A percentile compares a stretch with the other conserved stretches of the same genome.
Evolutionary conservation across 2,888 invertebrate genomes (phyloP).

Genomic region (Pharmacophagus antenor): DNA sequence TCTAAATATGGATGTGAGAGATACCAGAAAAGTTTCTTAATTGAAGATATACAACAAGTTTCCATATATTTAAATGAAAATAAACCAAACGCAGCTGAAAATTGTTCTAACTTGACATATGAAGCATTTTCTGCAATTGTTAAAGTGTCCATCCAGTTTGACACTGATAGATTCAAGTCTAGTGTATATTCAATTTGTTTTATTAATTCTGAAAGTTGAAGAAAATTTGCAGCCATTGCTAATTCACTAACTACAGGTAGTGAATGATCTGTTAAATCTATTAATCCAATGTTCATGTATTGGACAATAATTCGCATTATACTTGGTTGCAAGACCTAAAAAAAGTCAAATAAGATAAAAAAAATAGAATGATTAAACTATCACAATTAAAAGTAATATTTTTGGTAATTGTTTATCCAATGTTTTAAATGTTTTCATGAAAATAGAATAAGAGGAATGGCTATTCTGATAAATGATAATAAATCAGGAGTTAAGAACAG

Average conservation of each 20-base stretch:
- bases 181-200: constrained; percentile 64
- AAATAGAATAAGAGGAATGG: no score
- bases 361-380: background rate
- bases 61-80: constrained; percentile 59
- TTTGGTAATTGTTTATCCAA: background rate
- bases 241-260: constrained; percentile 51
- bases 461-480: no score
- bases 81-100: constrained; percentile 54
- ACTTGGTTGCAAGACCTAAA: constrained; percentile 61
- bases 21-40: constrained; percentile 64
- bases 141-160: constrained; percentile 61
- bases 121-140: constrained; percentile 57
- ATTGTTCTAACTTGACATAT: constrained; percentile 50
- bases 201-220: constrained; percentile 64
- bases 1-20: constrained; percentile 65
- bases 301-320: constrained; percentile 60
- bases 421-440: no score
- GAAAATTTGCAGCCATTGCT: constrained; percentile 59
- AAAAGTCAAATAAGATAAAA: constrained; percentile 35
- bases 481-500: background rate
- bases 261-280: constrained; percentile 57
- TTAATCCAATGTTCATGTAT: constrained; percentile 61
- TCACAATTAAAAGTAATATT: background rate
- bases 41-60: constrained; percentile 49
- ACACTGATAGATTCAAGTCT: constrained; percentile 47